These are phyloP conservation scores for Echinarachnius parma DNA, from an alignment of 53 echinoderm and acorn worm species.

Conservation along the genomic window DNA sequence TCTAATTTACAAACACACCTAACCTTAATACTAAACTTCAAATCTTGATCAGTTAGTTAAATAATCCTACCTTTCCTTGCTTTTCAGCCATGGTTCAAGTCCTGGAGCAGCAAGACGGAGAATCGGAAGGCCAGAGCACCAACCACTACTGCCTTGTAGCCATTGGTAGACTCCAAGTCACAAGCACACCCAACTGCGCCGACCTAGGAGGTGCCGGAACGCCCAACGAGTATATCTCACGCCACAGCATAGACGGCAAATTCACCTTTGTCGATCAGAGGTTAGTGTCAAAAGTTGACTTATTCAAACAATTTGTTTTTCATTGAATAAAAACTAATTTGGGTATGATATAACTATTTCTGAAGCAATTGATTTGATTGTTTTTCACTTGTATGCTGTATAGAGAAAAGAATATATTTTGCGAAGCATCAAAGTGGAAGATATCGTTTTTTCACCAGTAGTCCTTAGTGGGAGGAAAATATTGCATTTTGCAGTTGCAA, in stretches of 20 bases:
- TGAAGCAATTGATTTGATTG: no score
- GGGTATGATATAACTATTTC: no score
- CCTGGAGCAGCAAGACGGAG: conserved; percentile 74
- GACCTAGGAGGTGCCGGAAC: conserved; percentile 88
- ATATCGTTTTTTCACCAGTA: no score
- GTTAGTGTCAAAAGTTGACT: conserved; percentile 33
- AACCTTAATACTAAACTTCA: no score
- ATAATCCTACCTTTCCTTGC: neutral
- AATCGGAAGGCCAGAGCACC: conserved; percentile 74
- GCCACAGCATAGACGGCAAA: conserved; percentile 90
- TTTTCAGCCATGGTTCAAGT: conserved; percentile 23
- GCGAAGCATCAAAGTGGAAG: no score
- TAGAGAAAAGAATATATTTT: no score
- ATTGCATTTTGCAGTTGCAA: no score
- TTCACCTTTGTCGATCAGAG: conserved; percentile 99
- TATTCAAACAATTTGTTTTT: neutral
- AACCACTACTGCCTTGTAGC: conserved; percentile 99
- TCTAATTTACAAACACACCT: no score
- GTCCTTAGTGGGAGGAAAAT: no score
- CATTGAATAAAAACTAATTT: no score
- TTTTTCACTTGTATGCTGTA: no score
- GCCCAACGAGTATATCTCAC: conserved; percentile 91
- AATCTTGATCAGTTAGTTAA: no score
- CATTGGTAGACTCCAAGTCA: conserved; percentile 93
- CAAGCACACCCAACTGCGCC: conserved; percentile 97